A percentile compares a stretch with the other conserved stretches of the same genome.
Conservation (phyloP, 1,140 invertebrate species). For the Nomia melanderi region DNA sequence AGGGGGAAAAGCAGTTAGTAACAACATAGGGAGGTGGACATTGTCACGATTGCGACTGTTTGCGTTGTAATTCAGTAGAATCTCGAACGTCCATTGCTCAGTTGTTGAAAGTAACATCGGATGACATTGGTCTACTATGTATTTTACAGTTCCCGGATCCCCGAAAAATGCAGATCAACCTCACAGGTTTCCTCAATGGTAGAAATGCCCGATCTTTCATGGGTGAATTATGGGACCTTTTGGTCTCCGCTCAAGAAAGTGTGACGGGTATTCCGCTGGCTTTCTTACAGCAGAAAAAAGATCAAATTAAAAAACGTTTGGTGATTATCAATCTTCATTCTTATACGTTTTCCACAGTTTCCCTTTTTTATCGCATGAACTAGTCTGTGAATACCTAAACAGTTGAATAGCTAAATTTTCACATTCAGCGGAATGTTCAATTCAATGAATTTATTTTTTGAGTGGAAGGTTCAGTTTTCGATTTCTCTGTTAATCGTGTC, state of each 20-base stretch:
- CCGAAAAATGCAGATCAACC: slow-evolving; percentile 99
- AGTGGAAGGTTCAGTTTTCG: slow-evolving; percentile 31
- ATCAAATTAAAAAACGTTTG: slow-evolving; percentile 94
- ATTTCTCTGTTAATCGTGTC: slow-evolving; percentile 13
- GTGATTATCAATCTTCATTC: slow-evolving; percentile 77
- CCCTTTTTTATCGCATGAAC: slow-evolving; percentile 30
- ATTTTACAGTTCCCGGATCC: slow-evolving; percentile 94
- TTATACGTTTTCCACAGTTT: neutral
- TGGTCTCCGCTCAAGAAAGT: slow-evolving; percentile 97
- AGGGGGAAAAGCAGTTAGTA: slow-evolving; percentile 81
- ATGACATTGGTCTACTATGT: slow-evolving; percentile 43
- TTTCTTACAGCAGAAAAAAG: slow-evolving; percentile 97
- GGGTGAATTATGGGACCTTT: slow-evolving; percentile 96
- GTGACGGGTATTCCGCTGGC: slow-evolving; percentile 96
- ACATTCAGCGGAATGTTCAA: slow-evolving; percentile 53
- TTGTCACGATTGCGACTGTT: slow-evolving; percentile 15
- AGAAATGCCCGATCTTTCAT: slow-evolving; percentile 99
- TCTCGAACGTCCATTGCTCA: neutral
- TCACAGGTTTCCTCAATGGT: slow-evolving; percentile 99
- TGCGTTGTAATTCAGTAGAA: slow-evolving; percentile 33
- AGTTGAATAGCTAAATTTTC: slow-evolving; percentile 55
- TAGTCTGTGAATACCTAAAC: slow-evolving; percentile 40
- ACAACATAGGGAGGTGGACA: slow-evolving; percentile 42
- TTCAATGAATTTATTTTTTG: slow-evolving; percentile 36
- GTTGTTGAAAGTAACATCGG: neutral